Conservation (phyloP, 2,888 invertebrate genomes). For the Coenonympha glycerion region DNA sequence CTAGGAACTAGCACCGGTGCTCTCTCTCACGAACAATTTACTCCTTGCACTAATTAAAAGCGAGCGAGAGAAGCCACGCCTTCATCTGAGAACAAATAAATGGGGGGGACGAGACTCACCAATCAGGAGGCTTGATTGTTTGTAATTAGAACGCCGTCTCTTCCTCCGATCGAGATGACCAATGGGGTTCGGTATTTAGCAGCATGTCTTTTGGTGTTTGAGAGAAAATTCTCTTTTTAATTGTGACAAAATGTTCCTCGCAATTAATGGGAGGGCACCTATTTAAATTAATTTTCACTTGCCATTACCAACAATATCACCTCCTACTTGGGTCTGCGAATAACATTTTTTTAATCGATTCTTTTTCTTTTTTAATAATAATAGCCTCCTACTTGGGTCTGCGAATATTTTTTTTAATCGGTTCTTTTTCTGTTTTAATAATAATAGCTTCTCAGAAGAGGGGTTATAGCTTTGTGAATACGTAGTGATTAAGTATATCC, state of each 20-base stretch:
- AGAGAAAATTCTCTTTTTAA: constrained; percentile 29
- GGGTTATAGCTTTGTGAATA: too few relatives aligned
- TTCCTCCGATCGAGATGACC: constrained; percentile 69
- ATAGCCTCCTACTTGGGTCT: background rate
- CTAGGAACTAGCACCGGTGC: constrained; percentile 56
- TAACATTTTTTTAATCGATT: constrained; percentile 5
- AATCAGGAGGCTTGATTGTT: constrained; percentile 73
- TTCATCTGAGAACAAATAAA: constrained; percentile 69
- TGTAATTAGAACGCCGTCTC: constrained; percentile 73
- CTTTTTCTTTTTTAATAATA: constrained; percentile 10
- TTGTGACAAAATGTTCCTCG: constrained; percentile 23
- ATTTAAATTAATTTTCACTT: constrained; percentile 9
- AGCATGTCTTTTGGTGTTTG: constrained; percentile 42
- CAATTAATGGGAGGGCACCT: constrained; percentile 1
- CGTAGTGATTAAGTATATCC: too few relatives aligned
- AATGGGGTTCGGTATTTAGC: constrained; percentile 67
- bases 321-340: constrained; percentile 2
- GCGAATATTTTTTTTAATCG: constrained; percentile 8
- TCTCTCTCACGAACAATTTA: constrained; percentile 75
- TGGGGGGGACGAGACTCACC: constrained; percentile 62
- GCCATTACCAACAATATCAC: background rate
- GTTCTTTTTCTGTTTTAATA: constrained; percentile 8
- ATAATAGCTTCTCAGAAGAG: constrained; percentile 19
- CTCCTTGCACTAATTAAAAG: constrained; percentile 78
- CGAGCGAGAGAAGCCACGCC: constrained; percentile 70